Conservation (phyloP, 1,140 invertebrate species). For the Panagrolaimus sp. region DNA sequence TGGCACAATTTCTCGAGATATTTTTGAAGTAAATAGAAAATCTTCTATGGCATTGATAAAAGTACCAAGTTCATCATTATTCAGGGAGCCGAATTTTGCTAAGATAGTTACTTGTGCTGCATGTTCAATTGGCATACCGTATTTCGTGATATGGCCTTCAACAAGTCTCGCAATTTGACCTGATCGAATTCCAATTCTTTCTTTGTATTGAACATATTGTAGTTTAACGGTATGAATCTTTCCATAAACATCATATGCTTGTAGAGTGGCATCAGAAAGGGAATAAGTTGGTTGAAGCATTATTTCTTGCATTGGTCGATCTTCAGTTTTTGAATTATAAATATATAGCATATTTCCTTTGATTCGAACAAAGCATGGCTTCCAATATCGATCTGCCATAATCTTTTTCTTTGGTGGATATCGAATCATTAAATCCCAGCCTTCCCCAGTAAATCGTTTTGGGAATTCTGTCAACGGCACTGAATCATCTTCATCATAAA, state of each 20-base stretch:
- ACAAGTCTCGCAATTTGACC: conserved; percentile 57
- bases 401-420: conserved; percentile 75
- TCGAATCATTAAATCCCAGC: conserved; percentile 88
- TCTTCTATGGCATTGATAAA: conserved; percentile 85
- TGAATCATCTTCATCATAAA: conserved; percentile 88
- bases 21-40: conserved; percentile 72
- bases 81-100: conserved; percentile 85
- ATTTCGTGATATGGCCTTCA: conserved; percentile 84
- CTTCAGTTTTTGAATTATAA: conserved; percentile 75
- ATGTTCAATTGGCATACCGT: conserved; percentile 91
- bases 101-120: conserved; percentile 82
- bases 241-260: conserved; percentile 77
- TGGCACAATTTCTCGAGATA: conserved; percentile 78
- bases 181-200: conserved; percentile 86
- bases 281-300: conserved; percentile 56
- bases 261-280: conserved; percentile 49
- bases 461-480: conserved; percentile 81
- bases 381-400: conserved; percentile 90
- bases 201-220: conserved; percentile 96
- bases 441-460: conserved; percentile 71
- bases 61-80: conserved; percentile 79
- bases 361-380: conserved; percentile 79
- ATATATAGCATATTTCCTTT: conserved; percentile 78
- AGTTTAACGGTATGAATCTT: conserved; percentile 98
- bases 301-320: conserved; percentile 75